These are phyloP conservation scores for Esox lucius DNA, from an alignment of 2,797 vertebrate species.

Conservation along the genomic window DNA sequence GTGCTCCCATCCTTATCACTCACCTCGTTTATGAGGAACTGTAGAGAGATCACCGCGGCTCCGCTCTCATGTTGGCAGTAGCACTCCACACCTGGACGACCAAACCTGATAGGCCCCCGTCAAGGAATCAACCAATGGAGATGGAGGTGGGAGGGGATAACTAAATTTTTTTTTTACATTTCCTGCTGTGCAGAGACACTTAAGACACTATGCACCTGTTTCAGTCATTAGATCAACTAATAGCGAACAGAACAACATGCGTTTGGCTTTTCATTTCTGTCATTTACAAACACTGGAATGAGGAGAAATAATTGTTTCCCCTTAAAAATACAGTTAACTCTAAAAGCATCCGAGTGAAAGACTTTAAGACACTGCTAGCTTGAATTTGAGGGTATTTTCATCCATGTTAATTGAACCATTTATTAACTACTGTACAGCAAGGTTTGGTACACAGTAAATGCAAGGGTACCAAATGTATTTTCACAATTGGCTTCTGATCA, in stretches of 20 bases:
- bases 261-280: background rate
- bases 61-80: constrained; percentile 96
- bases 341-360: background rate
- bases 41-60: constrained; percentile 94
- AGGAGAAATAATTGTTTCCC: background rate
- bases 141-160: background rate
- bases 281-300: background rate
- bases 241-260: background rate
- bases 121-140: constrained; percentile 74
- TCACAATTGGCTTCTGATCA: no score
- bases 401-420: no score
- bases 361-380: no score
- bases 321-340: background rate
- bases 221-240: background rate
- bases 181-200: no score
- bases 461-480: no score
- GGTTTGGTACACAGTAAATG: no score
- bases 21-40: constrained; percentile 99
- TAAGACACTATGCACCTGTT: background rate
- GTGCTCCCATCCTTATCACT: constrained; percentile 51
- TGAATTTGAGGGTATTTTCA: no score
- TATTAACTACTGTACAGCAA: no score
- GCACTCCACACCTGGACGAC: constrained; percentile 95
- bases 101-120: constrained; percentile 83
- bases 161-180: no score